Percentiles rank a stretch among this genome's conserved stretches.
Conservation (phyloP, 1,140 invertebrate genomes). For the Scaptomyza pallida region DNA sequence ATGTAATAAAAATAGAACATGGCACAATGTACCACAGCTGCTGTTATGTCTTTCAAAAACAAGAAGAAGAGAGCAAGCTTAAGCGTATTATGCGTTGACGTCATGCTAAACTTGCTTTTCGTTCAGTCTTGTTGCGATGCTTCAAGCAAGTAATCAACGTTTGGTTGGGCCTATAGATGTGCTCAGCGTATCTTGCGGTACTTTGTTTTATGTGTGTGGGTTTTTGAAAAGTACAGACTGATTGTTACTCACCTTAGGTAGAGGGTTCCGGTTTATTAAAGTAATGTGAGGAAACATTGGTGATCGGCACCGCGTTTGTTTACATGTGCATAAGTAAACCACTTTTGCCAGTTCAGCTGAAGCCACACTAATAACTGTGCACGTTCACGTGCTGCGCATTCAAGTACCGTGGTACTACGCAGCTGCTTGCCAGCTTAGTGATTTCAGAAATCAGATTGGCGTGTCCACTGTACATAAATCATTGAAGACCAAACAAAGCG, state of each 20-base stretch:
- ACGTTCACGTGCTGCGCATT: conserved; percentile 43
- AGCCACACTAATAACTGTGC: background rate
- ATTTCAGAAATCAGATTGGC: conserved; percentile 3
- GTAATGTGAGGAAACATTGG: background rate
- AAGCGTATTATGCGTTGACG: no score
- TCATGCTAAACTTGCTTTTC: no score
- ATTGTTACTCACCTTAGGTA: background rate
- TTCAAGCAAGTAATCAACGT: no score
- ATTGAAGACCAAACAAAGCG: conserved; percentile 53
- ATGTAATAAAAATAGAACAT: no score
- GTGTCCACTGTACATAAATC: conserved; percentile 46
- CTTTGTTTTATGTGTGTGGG: background rate
- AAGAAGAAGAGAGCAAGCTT: no score
- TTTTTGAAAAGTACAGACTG: background rate
- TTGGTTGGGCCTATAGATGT: no score
- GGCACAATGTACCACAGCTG: no score
- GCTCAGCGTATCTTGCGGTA: background rate
- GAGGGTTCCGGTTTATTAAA: background rate
- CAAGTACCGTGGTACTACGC: conserved; percentile 28
- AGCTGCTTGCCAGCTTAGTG: conserved; percentile 12
- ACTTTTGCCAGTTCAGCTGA: conserved; percentile 3
- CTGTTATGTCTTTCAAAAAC: no score
- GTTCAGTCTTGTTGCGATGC: no score
- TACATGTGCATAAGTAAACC: background rate
- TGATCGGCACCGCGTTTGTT: background rate